Evolutionary conservation across 2,888 invertebrate species (phyloP), one percentile per base, ranked within the genome.

Genomic region (Hirtodrosophila trivittata): DNA sequence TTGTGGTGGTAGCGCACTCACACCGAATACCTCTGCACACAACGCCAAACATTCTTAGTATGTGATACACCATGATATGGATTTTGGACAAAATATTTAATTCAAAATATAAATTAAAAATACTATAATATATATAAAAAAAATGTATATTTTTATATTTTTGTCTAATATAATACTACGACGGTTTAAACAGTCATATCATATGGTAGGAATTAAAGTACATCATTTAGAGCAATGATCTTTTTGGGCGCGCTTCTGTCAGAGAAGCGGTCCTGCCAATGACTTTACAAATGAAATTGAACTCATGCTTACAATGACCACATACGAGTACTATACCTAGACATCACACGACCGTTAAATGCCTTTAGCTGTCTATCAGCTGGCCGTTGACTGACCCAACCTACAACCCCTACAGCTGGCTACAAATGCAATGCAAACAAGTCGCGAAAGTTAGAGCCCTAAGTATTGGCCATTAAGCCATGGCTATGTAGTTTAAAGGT

Each of bases 401-500:
- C 52, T 50, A 42, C 5, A n/a, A n/a, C n/a, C n/a, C 21, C 32
- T 35, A 30, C 28, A 41, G 14, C 54, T 43, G 41, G 38, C 58
- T 26, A 57, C 68, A 71, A 81, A 75, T 84, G 75, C 78, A 85
- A 59, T 74, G 66, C 74, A 81, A 78, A 78, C 78, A 85, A 78
- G 58, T 60, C 50, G 63, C 43, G 7, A 62, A 52, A 42, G 66
- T 64, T 57, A 71, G 45, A 56, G 32, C 54, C 49, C 43, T 66
- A 39, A 63, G 54, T 71, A 56, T 65, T 80, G 66, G 68, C 75
- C 52, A 64, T 81, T 66, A 81, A 74, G 42, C 16, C 16, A 47
- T 52, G 56, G 42, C 16, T 13, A 47, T 52, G 56, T 50, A 51
- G 38, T 26, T 28, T 21, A 32, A 26, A 30, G 46, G 28, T 57